Conservation (phyloP, 2,113 vertebrate species). For the Phyllostomus discolor region DNA sequence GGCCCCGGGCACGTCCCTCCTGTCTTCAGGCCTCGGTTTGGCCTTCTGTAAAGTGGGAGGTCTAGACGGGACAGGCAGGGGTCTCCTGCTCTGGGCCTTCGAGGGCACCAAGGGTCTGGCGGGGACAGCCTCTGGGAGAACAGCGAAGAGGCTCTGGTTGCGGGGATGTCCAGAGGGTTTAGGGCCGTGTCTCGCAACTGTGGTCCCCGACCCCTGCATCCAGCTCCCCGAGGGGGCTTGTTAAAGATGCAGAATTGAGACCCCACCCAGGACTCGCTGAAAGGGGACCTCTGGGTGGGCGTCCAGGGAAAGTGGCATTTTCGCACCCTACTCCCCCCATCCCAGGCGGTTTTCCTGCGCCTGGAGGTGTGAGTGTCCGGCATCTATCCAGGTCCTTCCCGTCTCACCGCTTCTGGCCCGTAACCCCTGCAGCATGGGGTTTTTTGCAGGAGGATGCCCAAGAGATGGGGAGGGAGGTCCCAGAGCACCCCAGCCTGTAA, state of each 20-base stretch:
- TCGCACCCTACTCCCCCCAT: rapidly evolving
- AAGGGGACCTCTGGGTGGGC: not conserved
- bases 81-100: not conserved
- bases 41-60: not conserved
- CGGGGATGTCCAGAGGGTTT: not conserved
- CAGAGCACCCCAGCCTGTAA: rapidly evolving
- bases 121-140: not conserved
- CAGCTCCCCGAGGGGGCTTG: rapidly evolving
- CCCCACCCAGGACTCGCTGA: not conserved
- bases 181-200: rapidly evolving
- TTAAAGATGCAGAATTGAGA: not conserved
- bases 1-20: not conserved
- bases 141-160: too few species aligned
- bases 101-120: not conserved
- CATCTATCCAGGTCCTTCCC: rapidly evolving
- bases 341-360: not conserved
- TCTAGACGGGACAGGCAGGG: not conserved
- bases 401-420: not conserved
- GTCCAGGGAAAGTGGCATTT: not conserved
- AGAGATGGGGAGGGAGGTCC: not conserved
- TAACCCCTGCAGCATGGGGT: rapidly evolving
- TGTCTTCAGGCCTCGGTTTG: not conserved
- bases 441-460: not conserved
- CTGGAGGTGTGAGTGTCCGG: rapidly evolving
- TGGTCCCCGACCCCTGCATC: not conserved